Conservation (phyloP, 2,113 vertebrate species). For the human (Homo sapiens) region DNA sequence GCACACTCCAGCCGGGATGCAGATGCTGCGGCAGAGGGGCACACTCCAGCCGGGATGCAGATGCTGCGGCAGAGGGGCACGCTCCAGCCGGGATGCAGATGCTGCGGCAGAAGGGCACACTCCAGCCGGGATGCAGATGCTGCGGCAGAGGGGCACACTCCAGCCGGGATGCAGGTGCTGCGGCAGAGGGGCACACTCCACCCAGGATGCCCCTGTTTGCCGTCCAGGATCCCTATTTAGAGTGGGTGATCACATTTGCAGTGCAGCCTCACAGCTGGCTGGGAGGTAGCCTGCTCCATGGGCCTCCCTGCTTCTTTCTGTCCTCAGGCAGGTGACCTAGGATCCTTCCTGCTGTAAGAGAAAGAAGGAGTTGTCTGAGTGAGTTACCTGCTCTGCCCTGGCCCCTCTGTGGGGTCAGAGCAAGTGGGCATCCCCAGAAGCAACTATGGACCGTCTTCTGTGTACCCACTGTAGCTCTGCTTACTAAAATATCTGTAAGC, state of each 20-base stretch:
- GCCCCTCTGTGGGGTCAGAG: background rate
- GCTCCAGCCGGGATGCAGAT: background rate
- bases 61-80: too few species aligned
- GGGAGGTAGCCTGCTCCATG: background rate
- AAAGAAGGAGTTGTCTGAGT: background rate
- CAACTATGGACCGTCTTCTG: background rate
- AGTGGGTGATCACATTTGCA: background rate
- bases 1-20: too few species aligned
- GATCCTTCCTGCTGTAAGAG: background rate
- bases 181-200: background rate
- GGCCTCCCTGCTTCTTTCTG: accelerated
- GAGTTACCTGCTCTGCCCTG: background rate
- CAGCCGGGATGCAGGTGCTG: too few species aligned
- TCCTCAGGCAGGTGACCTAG: background rate
- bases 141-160: too few species aligned
- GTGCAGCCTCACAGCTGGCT: accelerated
- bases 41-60: too few species aligned
- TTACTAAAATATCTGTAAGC: background rate
- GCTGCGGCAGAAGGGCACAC: too few species aligned
- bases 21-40: accelerated
- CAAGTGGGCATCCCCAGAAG: background rate
- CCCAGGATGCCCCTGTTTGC: background rate
- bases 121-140: too few species aligned
- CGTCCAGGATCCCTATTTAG: background rate
- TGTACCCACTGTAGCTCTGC: background rate